Base-by-base conservation (phyloP, 2,113 vertebrate genomes). In the Hippolais icterina region DNA sequence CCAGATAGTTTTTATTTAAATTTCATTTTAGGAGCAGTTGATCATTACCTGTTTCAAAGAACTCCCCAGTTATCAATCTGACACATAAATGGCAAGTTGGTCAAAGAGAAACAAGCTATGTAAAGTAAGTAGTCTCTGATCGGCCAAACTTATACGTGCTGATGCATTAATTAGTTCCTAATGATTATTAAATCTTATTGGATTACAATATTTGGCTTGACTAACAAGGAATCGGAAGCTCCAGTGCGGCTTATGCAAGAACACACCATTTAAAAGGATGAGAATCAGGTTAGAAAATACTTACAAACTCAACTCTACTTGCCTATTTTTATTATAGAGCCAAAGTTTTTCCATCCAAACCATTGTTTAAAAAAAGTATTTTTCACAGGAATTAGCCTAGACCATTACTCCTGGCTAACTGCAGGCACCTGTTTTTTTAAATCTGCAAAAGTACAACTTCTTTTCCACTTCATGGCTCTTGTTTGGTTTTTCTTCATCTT, bases 161-260 rank as follows among this genome's bases (percentile, higher is more conserved):
- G 46, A 85, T 57, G 93, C 91, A 94, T 93, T 84, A 69, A 83
- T 94, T 93, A 96, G 31, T 33, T 95, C 53, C 49, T 94, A 96
- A 87, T 83, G 61, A 96, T 93, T 94, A 93, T 78, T 95, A 96
- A 76, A 76, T 87, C 72, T 91, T 87, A 93, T 25, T 94, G 81
- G 61, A 94, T 96, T 95, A 94, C 66, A 93, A 93, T 83, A 87
- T 94, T 96, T 89, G 74, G 44, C 77, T 93, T 79, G 81, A 84
- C 69, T 94, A 84, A 94, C 23, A 57, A 47, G 77, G 57, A 94
- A 94, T 91, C 65, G 65, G 77, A 91, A 94, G 66, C 33, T 94
- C 77, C 87, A 72, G 9, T 50, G 53, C 15, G 68, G 41, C 78
- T 91, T 82, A 85, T 84, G 78, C 69, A 94, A 68, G 65, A 94